Evolutionary conservation across 2,113 vertebrate species (phyloP).

Genomic region (Chlamydotis undulata): DNA sequence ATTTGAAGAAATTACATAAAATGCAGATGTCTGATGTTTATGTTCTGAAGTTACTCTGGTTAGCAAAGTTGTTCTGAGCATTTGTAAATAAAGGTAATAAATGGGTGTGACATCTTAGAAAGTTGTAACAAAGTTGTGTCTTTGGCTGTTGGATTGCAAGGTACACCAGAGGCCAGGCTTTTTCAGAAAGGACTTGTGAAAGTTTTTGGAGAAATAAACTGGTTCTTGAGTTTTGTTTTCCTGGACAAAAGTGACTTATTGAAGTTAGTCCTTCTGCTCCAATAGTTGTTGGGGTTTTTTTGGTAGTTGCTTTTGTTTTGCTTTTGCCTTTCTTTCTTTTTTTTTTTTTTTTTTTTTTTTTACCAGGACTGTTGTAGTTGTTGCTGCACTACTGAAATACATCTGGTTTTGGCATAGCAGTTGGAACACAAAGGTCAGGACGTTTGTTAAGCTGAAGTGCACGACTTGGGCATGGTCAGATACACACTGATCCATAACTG

Average conservation of each 20-base stretch:
- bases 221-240: background rate
- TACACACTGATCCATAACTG: background rate
- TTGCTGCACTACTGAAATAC: background rate
- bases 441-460: background rate
- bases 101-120: background rate
- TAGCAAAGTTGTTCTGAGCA: background rate
- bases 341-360: background rate
- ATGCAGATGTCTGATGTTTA: background rate
- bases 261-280: background rate
- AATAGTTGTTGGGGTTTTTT: too few relatives aligned
- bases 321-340: too few relatives aligned
- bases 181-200: background rate
- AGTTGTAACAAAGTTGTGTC: background rate
- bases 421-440: background rate
- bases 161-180: background rate
- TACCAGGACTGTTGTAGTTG: accelerated
- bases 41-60: background rate
- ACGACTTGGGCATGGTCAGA: background rate
- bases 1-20: background rate
- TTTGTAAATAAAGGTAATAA: background rate
- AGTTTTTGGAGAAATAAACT: background rate
- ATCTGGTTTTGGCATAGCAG: background rate
- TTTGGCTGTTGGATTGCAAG: background rate
- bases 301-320: background rate
- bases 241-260: background rate